Evolutionary conservation across 2,797 vertebrate genomes (phyloP), one percentile per base, ranked within the genome.

Genomic region (Catostomus latipinnis): DNA sequence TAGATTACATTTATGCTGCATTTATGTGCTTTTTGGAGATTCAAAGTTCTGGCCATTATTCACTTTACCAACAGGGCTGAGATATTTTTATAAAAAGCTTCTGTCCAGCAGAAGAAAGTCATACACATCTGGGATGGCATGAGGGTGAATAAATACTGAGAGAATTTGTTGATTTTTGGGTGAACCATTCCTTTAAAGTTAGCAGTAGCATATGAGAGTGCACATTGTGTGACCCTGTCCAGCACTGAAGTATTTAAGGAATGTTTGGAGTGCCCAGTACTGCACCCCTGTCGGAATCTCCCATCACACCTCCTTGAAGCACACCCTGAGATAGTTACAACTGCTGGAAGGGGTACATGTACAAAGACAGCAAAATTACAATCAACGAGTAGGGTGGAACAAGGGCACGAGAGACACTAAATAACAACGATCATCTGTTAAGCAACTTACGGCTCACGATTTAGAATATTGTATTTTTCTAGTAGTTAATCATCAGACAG

Each of bases 171-270:
- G 0, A 34, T 34, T 34, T 34, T 34, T 34, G 34, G 34, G 34
- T 34, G 34, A 34, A 34, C 3, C 2, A 34, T 34, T 34, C 34
- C 34, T 34, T 34, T 78, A 10, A 62, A 48, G 58, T 10, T 56
- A 71, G 76, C 16, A 0, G 60, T 45, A 85, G 16, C 54, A 71
- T 16, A 53, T 22, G 48, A 76, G 34, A 77, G 6, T 8, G 61
- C 48, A 73, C 56, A 72, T 67, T 78, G 34, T 67, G 49, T 46
- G 69, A 49, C 46, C 48, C 56, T 76, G 75, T 78, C 73, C 57
- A 63, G 66, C 62, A 79, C 84, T 84, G 70, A 84, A 90, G 92
- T 85, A 93, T 92, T 80, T 86, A 83, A 92, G 85, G 93, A 94
- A 95, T 94, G 92, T 88, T 71, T 83, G 81, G 62, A 85, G 87